Base-by-base conservation (phyloP, 2,797 vertebrate species). In the Phoebastria nigripes region DNA sequence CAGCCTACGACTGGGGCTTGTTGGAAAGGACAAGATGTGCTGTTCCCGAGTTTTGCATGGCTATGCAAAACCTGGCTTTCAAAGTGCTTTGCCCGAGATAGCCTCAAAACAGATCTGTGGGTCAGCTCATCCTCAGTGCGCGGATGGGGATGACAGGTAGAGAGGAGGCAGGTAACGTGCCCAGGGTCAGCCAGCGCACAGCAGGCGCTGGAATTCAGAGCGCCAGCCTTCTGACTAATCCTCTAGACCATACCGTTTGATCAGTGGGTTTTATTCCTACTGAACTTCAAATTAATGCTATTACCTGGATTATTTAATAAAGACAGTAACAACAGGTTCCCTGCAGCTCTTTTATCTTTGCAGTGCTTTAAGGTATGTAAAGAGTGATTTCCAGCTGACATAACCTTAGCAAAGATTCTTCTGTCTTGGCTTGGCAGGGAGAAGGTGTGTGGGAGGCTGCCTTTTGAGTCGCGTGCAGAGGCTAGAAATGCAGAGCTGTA, bases 271-370 rank as follows among this genome's bases (percentile, higher is more conserved):
- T 89, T n/a, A 46, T 74, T 93, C 66, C 70, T 49, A 70, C 52
- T 82, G 89, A 84, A 93, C 89, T 80, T 73, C 96, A 91, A 87
- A 92, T 82, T 96, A 95, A 95, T 63, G 87, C 89, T 80, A 91
- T 96, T 95, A 92, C 84, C 74, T 76, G 66, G 94, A 88, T 96
- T 95, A 96, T 95, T 97, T 95, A 96, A 94, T 91, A 94, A 89
- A 88, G 92, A 76, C 61, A 37, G 83, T 13, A 84, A 96, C 94
- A 94, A 96, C 76, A 81, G 82, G 49, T 69, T 97, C 87, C 93
- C 93, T 58, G 55, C 89, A 80, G 91, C 49, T 94, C 94, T 96
- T 91, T 81, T 81, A 87, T 90, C 69, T 82, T 5, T 3, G 80
- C 44, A 13, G 63, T 25, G 55, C 76, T 79, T 70, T 81, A 91